Percentiles rank a stretch among this genome's conserved stretches.
Conservation (phyloP, 2,888 invertebrate genomes). For the Callyntrura sp. region DNA sequence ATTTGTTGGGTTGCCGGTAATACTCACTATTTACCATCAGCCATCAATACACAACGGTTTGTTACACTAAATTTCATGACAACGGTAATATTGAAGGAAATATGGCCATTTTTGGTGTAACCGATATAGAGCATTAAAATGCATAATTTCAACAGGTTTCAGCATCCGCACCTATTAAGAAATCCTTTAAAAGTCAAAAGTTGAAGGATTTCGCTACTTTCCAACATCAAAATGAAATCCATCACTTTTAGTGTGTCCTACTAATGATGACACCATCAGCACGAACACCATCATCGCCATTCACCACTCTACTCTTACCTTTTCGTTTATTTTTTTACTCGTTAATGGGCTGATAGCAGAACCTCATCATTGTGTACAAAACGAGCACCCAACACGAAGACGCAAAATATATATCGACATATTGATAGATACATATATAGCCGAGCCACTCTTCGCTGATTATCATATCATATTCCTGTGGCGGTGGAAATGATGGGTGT, state of each 20-base stretch:
- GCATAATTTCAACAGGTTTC: no score
- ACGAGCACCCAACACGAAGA: conserved; percentile 10
- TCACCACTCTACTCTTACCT: neutral
- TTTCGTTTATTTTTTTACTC: conserved; percentile 2
- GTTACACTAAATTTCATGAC: no score
- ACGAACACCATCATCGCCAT: conserved; percentile 36
- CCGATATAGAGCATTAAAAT: no score
- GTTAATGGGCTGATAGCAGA: conserved; percentile 42
- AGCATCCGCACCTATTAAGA: no score
- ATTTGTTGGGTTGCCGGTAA: no score
- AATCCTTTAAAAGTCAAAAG: no score
- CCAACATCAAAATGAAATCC: conserved; percentile 1
- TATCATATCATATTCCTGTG: conserved; percentile 43
- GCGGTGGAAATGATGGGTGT: conserved; percentile 8
- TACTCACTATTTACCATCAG: no score
- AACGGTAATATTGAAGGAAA: no score
- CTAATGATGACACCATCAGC: conserved; percentile 60
- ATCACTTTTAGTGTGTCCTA: conserved; percentile 27
- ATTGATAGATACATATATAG: no score
- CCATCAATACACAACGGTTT: no score
- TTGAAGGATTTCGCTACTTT: no score
- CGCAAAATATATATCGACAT: neutral
- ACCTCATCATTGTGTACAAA: neutral
- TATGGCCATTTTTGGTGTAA: no score
- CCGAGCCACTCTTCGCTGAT: neutral